Evolutionary conservation across 2,888 invertebrate genomes (phyloP).

Genomic region (Dione juno): DNA sequence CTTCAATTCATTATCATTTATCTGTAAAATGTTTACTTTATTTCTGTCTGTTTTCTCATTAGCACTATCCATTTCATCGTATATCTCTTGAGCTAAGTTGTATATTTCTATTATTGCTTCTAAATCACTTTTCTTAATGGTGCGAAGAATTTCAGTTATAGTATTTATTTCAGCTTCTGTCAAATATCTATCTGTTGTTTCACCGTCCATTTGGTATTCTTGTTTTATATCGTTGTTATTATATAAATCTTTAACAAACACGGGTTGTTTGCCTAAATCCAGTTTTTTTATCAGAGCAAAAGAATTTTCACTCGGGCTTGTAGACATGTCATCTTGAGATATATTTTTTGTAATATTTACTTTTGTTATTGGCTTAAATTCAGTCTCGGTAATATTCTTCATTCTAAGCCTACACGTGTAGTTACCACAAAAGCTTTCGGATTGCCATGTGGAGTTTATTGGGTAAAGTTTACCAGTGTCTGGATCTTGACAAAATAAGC

Average conservation of each 20-base stretch:
- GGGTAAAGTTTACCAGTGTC: slow-evolving; percentile 69
- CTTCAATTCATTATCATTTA: slow-evolving; percentile 25
- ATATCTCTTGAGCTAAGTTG: slow-evolving; percentile 73
- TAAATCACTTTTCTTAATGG: slow-evolving; percentile 72
- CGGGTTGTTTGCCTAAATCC: slow-evolving; percentile 37
- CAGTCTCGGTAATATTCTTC: slow-evolving; percentile 51
- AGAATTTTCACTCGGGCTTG: slow-evolving; percentile 47
- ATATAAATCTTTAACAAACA: slow-evolving; percentile 37
- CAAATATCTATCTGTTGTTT: slow-evolving; percentile 62
- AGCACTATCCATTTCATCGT: slow-evolving; percentile 64
- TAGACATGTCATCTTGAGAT: slow-evolving; percentile 40
- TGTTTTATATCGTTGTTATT: slow-evolving; percentile 36
- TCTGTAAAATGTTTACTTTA: slow-evolving; percentile 37
- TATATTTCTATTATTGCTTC: slow-evolving; percentile 75
- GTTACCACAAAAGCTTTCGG: slow-evolving; percentile 73
- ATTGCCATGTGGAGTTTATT: slow-evolving; percentile 71
- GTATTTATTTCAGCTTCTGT: slow-evolving; percentile 67
- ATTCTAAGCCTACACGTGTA: slow-evolving; percentile 71
- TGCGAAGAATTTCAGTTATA: slow-evolving; percentile 65
- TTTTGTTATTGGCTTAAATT: slow-evolving; percentile 53
- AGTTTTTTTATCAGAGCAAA: slow-evolving; percentile 43
- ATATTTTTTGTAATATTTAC: slow-evolving; percentile 54
- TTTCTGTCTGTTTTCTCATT: slow-evolving; percentile 51
- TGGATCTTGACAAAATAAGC: slow-evolving; percentile 73
- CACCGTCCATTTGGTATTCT: slow-evolving; percentile 28